A percentile compares a stretch with the other conserved stretches of the same genome.
Evolutionary conservation across 2,113 vertebrate genomes (phyloP).

Genomic region (Ptychochromis oligacanthus): DNA sequence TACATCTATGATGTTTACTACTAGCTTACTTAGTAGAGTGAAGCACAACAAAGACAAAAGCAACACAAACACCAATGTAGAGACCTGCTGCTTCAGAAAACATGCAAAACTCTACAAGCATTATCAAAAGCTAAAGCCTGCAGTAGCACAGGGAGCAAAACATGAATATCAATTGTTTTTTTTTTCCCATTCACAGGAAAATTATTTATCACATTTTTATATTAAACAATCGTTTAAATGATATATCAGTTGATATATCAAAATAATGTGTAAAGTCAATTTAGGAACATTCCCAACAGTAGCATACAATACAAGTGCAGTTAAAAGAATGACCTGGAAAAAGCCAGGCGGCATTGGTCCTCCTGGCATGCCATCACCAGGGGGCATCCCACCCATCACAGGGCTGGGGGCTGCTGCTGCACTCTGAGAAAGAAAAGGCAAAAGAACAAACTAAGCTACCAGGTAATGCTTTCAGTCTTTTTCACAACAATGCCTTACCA

Average conservation of each 20-base stretch:
- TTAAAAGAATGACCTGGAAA: conserved; percentile 78
- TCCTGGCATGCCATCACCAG: conserved; percentile 82
- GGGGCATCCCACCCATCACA: conserved; percentile 82
- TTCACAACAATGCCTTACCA: background rate
- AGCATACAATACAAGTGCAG: background rate
- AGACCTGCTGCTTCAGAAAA: background rate
- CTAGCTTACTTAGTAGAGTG: conserved; percentile 3
- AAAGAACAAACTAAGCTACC: background rate
- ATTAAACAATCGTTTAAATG: background rate
- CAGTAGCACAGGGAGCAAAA: background rate
- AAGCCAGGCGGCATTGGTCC: conserved; percentile 83
- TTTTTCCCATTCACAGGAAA: background rate
- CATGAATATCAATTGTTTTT: background rate
- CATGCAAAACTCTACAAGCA: background rate
- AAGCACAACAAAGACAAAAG: conserved; percentile 21
- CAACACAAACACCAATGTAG: background rate
- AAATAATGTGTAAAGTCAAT: background rate
- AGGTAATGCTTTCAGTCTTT: background rate
- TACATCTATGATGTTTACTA: conserved; percentile 44
- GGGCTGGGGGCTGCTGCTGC: conserved; percentile 84
- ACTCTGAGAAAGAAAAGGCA: conserved; percentile 64
- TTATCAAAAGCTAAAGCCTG: background rate
- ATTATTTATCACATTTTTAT: background rate
- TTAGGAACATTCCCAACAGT: background rate
- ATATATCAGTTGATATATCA: background rate